phyloP scores from a whole-genome alignment of 2,113 vertebrate species.

The Peromyscus polionotus region DNA sequence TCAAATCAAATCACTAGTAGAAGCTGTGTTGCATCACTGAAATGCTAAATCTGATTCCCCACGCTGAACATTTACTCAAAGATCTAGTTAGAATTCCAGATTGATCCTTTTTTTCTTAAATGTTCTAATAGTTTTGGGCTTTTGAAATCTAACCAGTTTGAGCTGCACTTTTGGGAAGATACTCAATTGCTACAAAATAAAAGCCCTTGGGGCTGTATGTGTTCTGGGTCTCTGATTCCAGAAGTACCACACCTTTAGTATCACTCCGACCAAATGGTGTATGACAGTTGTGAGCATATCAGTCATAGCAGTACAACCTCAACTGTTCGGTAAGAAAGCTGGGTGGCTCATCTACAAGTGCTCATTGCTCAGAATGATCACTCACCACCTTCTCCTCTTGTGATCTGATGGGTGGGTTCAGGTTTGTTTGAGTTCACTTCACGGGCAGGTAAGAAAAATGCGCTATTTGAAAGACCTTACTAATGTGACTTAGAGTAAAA shows the following conservation, averaged over 20 bases:
- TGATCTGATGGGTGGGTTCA: not conserved
- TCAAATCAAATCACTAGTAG: constrained; percentile 1
- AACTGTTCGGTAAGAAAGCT: not conserved
- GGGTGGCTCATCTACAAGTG: not conserved
- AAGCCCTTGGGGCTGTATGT: not conserved
- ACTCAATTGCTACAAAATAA: not conserved
- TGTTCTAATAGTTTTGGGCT: constrained; percentile 27
- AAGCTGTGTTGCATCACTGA: constrained; percentile 39
- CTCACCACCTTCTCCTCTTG: not conserved
- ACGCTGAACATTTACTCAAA: constrained; percentile 39
- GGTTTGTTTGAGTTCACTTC: not conserved
- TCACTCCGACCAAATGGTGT: not conserved
- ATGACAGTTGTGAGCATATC: not conserved
- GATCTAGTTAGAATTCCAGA: constrained; percentile 45
- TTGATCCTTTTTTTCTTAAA: constrained; percentile 32
- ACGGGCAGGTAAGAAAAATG: not conserved
- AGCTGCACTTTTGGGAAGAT: constrained; percentile 3
- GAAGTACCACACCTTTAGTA: not conserved
- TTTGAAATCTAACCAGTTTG: constrained; percentile 50
- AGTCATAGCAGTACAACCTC: not conserved
- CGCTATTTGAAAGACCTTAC: not conserved
- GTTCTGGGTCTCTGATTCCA: not conserved
- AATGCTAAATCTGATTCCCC: constrained; percentile 46
- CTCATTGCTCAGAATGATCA: not conserved
- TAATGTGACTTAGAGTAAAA: not conserved